These are phyloP conservation scores for Phymorhynchus buccinoides DNA, from an alignment of 1,140 invertebrate species.

Conservation along the genomic window DNA sequence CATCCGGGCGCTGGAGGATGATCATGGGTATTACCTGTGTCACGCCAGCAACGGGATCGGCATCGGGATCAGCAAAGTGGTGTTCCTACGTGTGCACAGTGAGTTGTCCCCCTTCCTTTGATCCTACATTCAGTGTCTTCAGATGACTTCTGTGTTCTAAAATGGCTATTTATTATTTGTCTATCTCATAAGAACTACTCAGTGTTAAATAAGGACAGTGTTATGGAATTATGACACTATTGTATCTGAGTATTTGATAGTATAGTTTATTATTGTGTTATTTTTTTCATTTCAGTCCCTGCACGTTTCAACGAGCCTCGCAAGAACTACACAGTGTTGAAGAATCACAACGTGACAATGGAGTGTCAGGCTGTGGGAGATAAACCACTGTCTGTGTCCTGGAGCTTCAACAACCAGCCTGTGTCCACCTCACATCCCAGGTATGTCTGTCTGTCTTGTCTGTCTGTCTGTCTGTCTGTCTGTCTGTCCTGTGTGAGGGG, in stretches of 20 bases:
- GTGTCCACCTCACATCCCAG: no score
- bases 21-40: conserved; percentile 93
- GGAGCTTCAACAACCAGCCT: conserved; percentile 74
- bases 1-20: conserved; percentile 90
- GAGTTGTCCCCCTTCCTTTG: no score
- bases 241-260: no score
- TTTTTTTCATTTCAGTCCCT: conserved; percentile 57
- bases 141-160: no score
- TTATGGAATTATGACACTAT: no score
- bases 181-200: no score
- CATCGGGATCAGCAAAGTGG: conserved; percentile 90
- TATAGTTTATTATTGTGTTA: no score
- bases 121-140: no score
- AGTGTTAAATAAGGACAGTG: no score
- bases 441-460: no score
- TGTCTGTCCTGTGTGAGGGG: conserved; percentile 63
- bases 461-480: conserved; percentile 68
- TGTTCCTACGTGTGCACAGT: conserved; percentile 85
- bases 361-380: conserved; percentile 92
- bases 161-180: no score
- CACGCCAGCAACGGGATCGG: conserved; percentile 93
- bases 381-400: conserved; percentile 88
- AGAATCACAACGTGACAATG: conserved; percentile 90
- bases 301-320: conserved; percentile 65
- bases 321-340: conserved; percentile 78